A percentile compares a stretch with the other conserved stretches of the same genome.
phyloP scores from a whole-genome alignment of 2,888 invertebrate genomes.

The Melanotus villosus region DNA sequence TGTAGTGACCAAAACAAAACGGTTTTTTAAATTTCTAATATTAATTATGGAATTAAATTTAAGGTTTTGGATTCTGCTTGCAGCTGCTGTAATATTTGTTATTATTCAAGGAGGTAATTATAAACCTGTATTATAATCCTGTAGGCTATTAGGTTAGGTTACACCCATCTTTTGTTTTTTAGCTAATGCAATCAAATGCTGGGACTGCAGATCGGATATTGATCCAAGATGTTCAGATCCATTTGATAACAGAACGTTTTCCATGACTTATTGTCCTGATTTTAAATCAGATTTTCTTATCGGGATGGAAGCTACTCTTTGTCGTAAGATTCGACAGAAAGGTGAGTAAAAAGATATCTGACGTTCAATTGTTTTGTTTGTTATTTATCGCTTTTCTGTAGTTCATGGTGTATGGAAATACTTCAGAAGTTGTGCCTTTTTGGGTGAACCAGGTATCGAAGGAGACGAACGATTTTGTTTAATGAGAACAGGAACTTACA shows the following conservation, averaged over 20 bases:
- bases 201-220: slow-evolving; percentile 90
- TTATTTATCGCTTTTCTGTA: slow-evolving; percentile 66
- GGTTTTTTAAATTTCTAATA: neutral
- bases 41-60: slow-evolving; percentile 13
- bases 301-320: slow-evolving; percentile 80
- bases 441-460: slow-evolving; percentile 91
- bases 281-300: slow-evolving; percentile 34
- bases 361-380: too few relatives aligned
- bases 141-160: slow-evolving; percentile 38
- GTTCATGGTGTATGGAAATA: slow-evolving; percentile 92
- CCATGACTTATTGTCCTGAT: slow-evolving; percentile 77
- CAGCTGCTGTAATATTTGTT: neutral
- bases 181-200: slow-evolving; percentile 83
- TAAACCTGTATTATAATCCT: neutral
- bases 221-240: slow-evolving; percentile 94
- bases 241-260: slow-evolving; percentile 90
- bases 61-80: neutral
- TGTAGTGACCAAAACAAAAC: slow-evolving; percentile 19
- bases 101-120: neutral
- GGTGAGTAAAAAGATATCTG: slow-evolving; percentile 69
- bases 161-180: slow-evolving; percentile 23
- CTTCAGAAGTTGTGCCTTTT: slow-evolving; percentile 89
- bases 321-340: slow-evolving; percentile 93
- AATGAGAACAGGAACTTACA: slow-evolving; percentile 92
- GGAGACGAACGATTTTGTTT: slow-evolving; percentile 93